A percentile compares a stretch with the other conserved stretches of the same genome.
Evolutionary conservation across 2,888 invertebrate genomes (phyloP).

Genomic region (Orchesella flavescens): DNA sequence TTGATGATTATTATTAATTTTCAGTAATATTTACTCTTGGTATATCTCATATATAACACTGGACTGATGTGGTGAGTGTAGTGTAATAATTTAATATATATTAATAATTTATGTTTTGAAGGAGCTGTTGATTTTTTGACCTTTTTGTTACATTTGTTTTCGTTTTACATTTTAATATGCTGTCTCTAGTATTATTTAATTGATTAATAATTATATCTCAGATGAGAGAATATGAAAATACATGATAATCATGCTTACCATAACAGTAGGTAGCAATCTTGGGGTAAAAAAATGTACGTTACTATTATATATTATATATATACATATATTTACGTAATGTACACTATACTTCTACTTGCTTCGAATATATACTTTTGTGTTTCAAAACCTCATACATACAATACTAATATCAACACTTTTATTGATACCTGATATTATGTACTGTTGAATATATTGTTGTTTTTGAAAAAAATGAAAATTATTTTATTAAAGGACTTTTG

Average conservation of each 20-base stretch:
- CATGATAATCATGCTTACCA: constrained; percentile 34
- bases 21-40: constrained; percentile 25
- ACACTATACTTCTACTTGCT: not conserved
- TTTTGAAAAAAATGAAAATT: constrained; percentile 16
- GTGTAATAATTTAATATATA: constrained; percentile 20
- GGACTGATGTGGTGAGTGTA: constrained; percentile 25
- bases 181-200: constrained; percentile 27
- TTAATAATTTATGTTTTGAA: constrained; percentile 7
- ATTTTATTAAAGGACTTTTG: constrained; percentile 47
- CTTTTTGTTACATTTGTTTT: constrained; percentile 23
- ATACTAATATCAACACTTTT: too few relatives aligned
- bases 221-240: too few relatives aligned
- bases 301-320: too few relatives aligned
- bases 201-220: constrained; percentile 19
- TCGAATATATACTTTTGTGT: not conserved
- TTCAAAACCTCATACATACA: not conserved
- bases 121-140: constrained; percentile 35
- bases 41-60: constrained; percentile 28
- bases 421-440: not conserved
- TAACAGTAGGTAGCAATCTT: too few relatives aligned
- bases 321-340: not conserved
- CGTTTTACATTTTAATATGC: not conserved
- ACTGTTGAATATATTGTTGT: constrained; percentile 13
- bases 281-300: too few relatives aligned
- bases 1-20: not conserved